Percentiles rank a stretch among this genome's conserved stretches.
These are phyloP conservation scores for Pongo abelii DNA, from an alignment of 2,113 vertebrate genomes.

Conservation along the genomic window DNA sequence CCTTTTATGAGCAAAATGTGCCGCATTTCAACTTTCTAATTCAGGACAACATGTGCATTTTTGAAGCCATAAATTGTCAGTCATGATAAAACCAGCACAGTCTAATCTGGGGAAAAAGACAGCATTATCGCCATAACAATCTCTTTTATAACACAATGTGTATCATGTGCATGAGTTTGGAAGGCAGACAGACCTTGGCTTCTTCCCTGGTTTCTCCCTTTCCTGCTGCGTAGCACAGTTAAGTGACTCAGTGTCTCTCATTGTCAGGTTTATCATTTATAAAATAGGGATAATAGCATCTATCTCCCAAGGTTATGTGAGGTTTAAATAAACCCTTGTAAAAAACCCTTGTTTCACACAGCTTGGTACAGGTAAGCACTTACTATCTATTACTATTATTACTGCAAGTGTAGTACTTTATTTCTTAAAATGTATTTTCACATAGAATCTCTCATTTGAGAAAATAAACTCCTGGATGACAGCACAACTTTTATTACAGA, in stretches of 20 bases:
- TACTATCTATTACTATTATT: constrained; percentile 19
- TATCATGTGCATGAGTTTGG: not conserved
- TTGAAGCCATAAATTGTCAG: not conserved
- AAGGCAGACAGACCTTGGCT: not conserved
- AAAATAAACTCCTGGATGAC: constrained; percentile 4
- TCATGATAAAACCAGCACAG: not conserved
- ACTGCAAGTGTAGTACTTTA: not conserved
- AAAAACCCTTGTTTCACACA: not conserved
- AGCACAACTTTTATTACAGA: constrained; percentile 37
- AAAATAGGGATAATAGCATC: not conserved
- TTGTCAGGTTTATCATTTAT: not conserved
- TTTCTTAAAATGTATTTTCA: constrained; percentile 34
- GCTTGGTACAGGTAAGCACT: not conserved
- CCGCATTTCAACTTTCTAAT: not conserved
- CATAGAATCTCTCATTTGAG: constrained; percentile 22
- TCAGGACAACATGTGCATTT: not conserved
- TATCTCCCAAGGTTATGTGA: constrained; percentile 8
- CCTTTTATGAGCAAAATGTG: not conserved
- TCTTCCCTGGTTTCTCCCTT: not conserved
- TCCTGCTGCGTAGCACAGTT: not conserved
- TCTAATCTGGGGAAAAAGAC: not conserved
- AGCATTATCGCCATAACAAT: not conserved
- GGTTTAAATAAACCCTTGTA: not conserved
- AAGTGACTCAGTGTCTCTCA: not conserved
- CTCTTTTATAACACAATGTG: not conserved